Conservation (phyloP, 2,888 invertebrate genomes). For the Hybos culiciformis region DNA sequence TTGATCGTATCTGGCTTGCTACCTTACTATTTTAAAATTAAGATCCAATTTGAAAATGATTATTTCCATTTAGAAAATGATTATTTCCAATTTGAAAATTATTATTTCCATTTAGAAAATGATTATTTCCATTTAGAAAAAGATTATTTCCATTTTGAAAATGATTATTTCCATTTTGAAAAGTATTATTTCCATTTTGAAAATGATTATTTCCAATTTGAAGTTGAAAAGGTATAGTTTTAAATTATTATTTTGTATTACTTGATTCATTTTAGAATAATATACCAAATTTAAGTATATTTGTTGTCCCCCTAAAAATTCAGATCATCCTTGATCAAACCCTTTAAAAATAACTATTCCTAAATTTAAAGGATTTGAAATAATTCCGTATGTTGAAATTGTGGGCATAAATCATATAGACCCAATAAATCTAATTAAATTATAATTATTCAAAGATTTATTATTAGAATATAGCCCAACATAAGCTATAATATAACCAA, state of each 20-base stretch:
- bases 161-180: too few species aligned
- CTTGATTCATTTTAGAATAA: conserved; percentile 33
- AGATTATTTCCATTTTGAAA: too few species aligned
- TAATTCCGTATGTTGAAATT: conserved; percentile 37
- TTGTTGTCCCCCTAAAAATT: conserved; percentile 37
- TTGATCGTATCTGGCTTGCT: too few species aligned
- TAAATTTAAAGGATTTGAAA: conserved; percentile 36
- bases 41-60: too few species aligned
- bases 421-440: conserved; percentile 29
- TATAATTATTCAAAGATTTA: conserved; percentile 34
- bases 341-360: conserved; percentile 34
- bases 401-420: conserved; percentile 43
- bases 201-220: conserved; percentile 32
- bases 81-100: too few species aligned
- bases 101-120: too few species aligned
- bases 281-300: conserved; percentile 32
- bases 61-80: too few species aligned
- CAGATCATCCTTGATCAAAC: conserved; percentile 40
- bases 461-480: conserved; percentile 35
- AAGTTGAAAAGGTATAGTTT: conserved; percentile 40
- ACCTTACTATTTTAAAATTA: too few species aligned
- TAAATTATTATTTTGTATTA: conserved; percentile 39
- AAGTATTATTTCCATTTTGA: too few species aligned
- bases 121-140: too few species aligned
- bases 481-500: conserved; percentile 37